Percentiles rank a stretch among this genome's conserved stretches.
These are phyloP conservation scores for Hippocampus barbouri DNA, from an alignment of 2,113 vertebrate genomes.

Conservation along the genomic window DNA sequence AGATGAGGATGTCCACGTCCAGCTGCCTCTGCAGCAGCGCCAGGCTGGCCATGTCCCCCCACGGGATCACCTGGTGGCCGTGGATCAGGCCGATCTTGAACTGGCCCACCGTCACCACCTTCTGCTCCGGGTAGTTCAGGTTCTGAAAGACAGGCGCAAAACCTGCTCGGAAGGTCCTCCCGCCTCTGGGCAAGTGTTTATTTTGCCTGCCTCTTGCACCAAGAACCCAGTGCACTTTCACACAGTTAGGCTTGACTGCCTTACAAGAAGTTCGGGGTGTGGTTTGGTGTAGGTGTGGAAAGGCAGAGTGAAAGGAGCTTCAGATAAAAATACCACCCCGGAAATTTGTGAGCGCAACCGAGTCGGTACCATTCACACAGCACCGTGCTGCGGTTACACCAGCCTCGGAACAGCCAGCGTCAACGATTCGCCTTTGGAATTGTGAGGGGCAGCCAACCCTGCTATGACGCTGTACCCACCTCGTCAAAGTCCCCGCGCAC, in stretches of 20 bases:
- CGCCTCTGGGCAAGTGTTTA: too few species aligned
- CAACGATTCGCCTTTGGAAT: not conserved
- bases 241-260: too few species aligned
- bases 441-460: not conserved
- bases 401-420: not conserved
- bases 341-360: too few species aligned
- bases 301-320: too few species aligned
- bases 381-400: too few species aligned
- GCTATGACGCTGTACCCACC: slow-evolving; percentile 61
- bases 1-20: slow-evolving; percentile 98
- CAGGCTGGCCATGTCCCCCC: slow-evolving; percentile 97
- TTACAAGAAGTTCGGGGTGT: too few species aligned
- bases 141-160: slow-evolving; percentile 71
- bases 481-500: slow-evolving; percentile 98
- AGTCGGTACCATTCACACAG: too few species aligned
- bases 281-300: too few species aligned
- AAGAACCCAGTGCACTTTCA: not conserved
- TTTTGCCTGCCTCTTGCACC: too few species aligned
- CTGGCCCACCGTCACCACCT: slow-evolving; percentile 98
- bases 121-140: slow-evolving; percentile 97
- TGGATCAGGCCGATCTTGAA: slow-evolving; percentile 98
- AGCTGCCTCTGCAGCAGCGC: slow-evolving; percentile 94
- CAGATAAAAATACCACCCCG: too few species aligned
- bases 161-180: too few species aligned
- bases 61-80: slow-evolving; percentile 97